Base-by-base conservation (phyloP, 2,888 invertebrate species). In the Lymantria dispar region DNA sequence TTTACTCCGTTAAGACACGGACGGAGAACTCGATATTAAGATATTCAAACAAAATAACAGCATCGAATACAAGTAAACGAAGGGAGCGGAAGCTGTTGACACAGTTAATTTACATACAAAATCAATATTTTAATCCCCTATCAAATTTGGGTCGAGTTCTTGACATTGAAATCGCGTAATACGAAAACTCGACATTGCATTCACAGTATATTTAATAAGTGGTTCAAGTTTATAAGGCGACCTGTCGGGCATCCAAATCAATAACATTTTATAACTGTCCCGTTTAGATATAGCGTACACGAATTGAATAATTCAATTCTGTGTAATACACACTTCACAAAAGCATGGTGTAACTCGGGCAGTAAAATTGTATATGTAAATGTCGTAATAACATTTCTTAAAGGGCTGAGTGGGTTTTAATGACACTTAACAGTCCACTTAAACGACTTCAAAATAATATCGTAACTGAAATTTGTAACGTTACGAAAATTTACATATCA, bases 181-280 rank as follows among this genome's bases (percentile, higher is more conserved):
- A 30, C 10, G 29, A 22, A 29, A 42, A 42, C n/a, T 15, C n/a
- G 9, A 3, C 9, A 42, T 42, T 42, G 29, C 29, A 29, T 29
- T 29, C 12, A 30, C 22, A n/a, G n/a, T 38, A 42, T 11, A 7
- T 8, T 14, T 14, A 29, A 29, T 40, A 42, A 29, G 43, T 60
- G 7, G 54, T 64, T 36, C 68, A 67, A 64, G 64, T 63, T 60
- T 60, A 54, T 36, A 13, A n/a, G 33, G n/a, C 50, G 50, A 15
- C 45, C 49, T 51, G 67, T 43, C 48, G 43, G 44, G 57, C 57
- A 63, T 67, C 47, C 39, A 46, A 52, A 67, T 67, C 60, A 44
- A 38, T 38, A 38, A 11, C 3, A 15, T 52, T 52, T 52, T 45
- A 52, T 45, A 52, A 51, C 41, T 39, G 47, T 51, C 50, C 50